These are phyloP conservation scores for Triplophysa rosa DNA, from an alignment of 2,113 vertebrate genomes.

Conservation along the genomic window DNA sequence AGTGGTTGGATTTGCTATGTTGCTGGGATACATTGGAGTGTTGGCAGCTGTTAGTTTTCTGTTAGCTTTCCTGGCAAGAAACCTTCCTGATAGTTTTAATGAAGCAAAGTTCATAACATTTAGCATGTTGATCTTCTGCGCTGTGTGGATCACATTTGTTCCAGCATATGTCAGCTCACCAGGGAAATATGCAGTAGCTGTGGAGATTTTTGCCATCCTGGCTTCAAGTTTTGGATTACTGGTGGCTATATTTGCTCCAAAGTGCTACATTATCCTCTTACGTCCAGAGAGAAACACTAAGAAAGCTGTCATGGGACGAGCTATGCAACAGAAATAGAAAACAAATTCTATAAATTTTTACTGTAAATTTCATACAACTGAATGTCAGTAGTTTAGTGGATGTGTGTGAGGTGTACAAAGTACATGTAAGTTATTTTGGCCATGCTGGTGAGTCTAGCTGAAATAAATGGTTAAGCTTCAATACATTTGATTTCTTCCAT, in stretches of 20 bases:
- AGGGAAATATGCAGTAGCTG: constrained; percentile 71
- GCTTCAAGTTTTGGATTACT: constrained; percentile 54
- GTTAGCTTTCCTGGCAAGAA: constrained; percentile 23
- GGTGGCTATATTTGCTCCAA: constrained; percentile 46
- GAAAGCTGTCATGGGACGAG: constrained; percentile 35
- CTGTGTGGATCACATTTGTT: constrained; percentile 66
- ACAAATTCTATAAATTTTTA: no score
- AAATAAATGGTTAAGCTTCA: no score
- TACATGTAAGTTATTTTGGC: no score
- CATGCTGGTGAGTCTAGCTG: no score
- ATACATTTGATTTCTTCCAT: no score
- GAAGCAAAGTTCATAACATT: constrained; percentile 36
- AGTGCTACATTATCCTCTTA: constrained; percentile 50
- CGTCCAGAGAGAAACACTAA: constrained; percentile 49
- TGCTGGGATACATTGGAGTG: constrained; percentile 18
- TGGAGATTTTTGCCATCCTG: constrained; percentile 68
- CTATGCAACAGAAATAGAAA: neutral
- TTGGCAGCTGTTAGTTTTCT: constrained; percentile 19
- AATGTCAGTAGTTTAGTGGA: no score
- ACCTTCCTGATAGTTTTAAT: constrained; percentile 33
- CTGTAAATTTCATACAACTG: no score
- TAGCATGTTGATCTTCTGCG: constrained; percentile 33
- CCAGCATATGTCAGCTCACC: constrained; percentile 73
- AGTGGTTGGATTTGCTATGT: constrained; percentile 7
- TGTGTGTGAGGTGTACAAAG: no score